These are phyloP conservation scores for Grantiella picta DNA, from an alignment of 2,113 vertebrate genomes.

Conservation along the genomic window DNA sequence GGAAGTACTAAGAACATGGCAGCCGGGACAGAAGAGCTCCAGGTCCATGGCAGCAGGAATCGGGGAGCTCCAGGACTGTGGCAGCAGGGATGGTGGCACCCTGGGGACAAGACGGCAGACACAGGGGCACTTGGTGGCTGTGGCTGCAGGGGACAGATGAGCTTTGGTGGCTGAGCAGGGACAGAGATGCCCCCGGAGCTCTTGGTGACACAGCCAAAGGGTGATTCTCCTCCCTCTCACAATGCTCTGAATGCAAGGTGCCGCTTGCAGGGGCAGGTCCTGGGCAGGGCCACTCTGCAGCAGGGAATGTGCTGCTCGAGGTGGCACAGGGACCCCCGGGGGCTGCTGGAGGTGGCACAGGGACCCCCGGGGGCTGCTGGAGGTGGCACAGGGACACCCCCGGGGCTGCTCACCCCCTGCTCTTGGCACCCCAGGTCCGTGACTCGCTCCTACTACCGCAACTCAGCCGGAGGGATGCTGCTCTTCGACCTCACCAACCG, in stretches of 20 bases:
- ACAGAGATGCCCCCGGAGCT: background rate
- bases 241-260: accelerated
- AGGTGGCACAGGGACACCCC: too few species aligned
- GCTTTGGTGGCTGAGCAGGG: background rate
- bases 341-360: background rate
- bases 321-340: background rate
- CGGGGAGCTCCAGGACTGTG: background rate
- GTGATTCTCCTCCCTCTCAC: accelerated
- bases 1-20: background rate
- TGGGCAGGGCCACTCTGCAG: background rate
- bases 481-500: constrained; percentile 82
- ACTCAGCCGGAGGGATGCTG: constrained; percentile 80
- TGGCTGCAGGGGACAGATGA: background rate
- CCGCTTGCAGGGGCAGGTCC: accelerated
- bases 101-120: background rate
- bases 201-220: background rate
- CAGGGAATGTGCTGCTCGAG: too few species aligned
- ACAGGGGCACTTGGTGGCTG: background rate
- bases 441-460: constrained; percentile 82
- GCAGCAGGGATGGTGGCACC: background rate
- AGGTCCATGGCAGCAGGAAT: background rate
- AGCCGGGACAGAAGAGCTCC: background rate
- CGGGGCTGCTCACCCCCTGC: background rate
- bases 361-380: too few species aligned
- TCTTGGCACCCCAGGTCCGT: constrained; percentile 72